A percentile compares a stretch with the other conserved stretches of the same genome.
Evolutionary conservation across 2,113 vertebrate species (phyloP).

Genomic region (Dromiciops gliroides): DNA sequence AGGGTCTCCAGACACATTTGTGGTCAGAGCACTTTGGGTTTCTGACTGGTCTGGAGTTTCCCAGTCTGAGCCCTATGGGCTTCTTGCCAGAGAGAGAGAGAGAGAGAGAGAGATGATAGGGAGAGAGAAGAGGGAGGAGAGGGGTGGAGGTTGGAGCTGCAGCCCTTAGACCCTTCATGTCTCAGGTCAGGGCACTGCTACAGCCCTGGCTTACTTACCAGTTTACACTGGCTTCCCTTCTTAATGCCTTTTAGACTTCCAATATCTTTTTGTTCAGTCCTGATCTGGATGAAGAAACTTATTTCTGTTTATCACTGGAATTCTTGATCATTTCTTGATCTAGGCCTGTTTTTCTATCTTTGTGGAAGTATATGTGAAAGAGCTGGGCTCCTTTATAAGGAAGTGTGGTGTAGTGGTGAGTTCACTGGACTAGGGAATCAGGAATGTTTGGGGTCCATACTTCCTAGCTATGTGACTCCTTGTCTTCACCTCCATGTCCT

Average conservation of each 20-base stretch:
- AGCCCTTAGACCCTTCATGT: not conserved
- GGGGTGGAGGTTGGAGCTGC: not conserved
- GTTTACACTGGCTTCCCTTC: not conserved
- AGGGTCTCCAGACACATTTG: not conserved
- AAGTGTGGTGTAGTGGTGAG: not conserved
- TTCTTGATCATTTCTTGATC: not conserved
- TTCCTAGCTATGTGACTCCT: not conserved
- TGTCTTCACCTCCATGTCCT: not conserved
- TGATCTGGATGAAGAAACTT: not conserved
- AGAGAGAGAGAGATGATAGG: not conserved
- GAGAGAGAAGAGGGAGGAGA: too few relatives aligned
- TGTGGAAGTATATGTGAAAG: not conserved
- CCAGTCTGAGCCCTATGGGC: not conserved
- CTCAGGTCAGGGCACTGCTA: not conserved
- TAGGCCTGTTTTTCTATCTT: not conserved
- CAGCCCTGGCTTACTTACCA: not conserved
- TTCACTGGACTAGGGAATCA: not conserved
- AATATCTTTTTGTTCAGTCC: not conserved
- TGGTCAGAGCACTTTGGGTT: not conserved
- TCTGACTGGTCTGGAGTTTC: not conserved
- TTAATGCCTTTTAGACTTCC: not conserved
- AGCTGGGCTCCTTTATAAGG: not conserved
- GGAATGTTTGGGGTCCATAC: not conserved
- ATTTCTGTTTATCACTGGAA: not conserved
- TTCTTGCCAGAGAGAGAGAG: not conserved